phyloP scores from a whole-genome alignment of 2,888 invertebrate species.

The Morinoia aosen region DNA sequence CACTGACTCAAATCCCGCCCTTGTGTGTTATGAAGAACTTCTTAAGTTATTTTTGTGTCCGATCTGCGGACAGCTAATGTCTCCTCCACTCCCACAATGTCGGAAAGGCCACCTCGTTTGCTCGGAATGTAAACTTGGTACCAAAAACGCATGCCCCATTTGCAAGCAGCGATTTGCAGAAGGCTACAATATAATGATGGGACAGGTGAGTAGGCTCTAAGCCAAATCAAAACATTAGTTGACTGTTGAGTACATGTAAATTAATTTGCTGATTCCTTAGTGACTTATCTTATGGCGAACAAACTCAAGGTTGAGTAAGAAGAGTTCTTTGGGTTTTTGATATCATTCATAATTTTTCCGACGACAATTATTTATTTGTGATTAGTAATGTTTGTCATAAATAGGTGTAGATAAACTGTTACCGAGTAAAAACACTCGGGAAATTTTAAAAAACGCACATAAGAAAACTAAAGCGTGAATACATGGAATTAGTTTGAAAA shows the following conservation, averaged over 20 bases:
- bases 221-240: neutral
- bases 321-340: too few relatives aligned
- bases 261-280: too few relatives aligned
- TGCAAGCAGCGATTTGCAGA: conserved; percentile 68
- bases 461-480: too few relatives aligned
- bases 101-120: conserved; percentile 68
- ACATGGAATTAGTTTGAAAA: too few relatives aligned
- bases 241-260: neutral
- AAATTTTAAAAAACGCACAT: too few relatives aligned
- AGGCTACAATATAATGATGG: conserved; percentile 68
- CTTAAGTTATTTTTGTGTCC: conserved; percentile 68
- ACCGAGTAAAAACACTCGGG: too few relatives aligned
- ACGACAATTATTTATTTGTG: too few relatives aligned
- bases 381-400: too few relatives aligned
- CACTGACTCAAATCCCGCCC: neutral
- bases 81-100: conserved; percentile 68
- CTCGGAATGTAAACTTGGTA: conserved; percentile 61
- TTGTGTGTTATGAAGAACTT: conserved; percentile 67
- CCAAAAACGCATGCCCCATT: conserved; percentile 66
- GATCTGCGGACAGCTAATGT: conserved; percentile 65
- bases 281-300: too few relatives aligned
- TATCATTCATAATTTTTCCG: too few relatives aligned
- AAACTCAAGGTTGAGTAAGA: too few relatives aligned
- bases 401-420: too few relatives aligned
- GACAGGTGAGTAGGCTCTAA: conserved; percentile 63